These are phyloP conservation scores for Trissolcus japonicus DNA, from an alignment of 2,888 invertebrate species.

Conservation along the genomic window DNA sequence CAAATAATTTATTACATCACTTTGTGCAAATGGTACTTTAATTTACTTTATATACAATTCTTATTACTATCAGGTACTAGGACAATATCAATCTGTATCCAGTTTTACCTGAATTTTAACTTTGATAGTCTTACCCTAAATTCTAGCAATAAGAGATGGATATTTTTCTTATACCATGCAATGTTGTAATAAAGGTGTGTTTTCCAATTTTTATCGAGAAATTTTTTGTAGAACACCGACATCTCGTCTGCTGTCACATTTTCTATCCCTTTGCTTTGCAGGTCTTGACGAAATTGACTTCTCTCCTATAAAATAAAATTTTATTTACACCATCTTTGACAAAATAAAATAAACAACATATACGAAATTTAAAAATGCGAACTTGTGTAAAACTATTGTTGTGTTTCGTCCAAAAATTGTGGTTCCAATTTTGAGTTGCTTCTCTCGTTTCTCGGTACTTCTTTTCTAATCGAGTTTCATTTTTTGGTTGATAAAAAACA, in stretches of 20 bases:
- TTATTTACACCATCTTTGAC: background rate
- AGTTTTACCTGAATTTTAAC: constrained; percentile 62
- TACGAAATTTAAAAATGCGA: background rate
- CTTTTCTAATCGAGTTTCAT: constrained; percentile 83
- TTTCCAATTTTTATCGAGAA: constrained; percentile 89
- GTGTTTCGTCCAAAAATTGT: constrained; percentile 89
- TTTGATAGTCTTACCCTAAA: constrained; percentile 78
- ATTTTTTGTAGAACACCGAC: constrained; percentile 91
- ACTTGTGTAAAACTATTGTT: constrained; percentile 86
- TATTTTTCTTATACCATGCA: constrained; percentile 89
- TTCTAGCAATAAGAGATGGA: constrained; percentile 81
- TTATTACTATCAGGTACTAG: constrained; percentile 37
- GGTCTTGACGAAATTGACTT: constrained; percentile 70
- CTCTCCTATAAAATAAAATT: constrained; percentile 72
- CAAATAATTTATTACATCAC: background rate
- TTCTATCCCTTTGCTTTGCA: constrained; percentile 74
- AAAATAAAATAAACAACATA: background rate
- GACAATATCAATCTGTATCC: constrained; percentile 1
- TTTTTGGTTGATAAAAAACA: constrained; percentile 80
- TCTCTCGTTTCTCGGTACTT: constrained; percentile 80
- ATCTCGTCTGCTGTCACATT: constrained; percentile 87
- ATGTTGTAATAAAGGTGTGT: constrained; percentile 86
- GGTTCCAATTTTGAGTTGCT: constrained; percentile 89
- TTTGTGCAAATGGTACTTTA: background rate
- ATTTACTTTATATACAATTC: constrained; percentile 7